Percentiles rank a stretch among this genome's conserved stretches.
Conservation (phyloP, 2,888 invertebrate genomes). For the Eutolmus rufibarbis region DNA sequence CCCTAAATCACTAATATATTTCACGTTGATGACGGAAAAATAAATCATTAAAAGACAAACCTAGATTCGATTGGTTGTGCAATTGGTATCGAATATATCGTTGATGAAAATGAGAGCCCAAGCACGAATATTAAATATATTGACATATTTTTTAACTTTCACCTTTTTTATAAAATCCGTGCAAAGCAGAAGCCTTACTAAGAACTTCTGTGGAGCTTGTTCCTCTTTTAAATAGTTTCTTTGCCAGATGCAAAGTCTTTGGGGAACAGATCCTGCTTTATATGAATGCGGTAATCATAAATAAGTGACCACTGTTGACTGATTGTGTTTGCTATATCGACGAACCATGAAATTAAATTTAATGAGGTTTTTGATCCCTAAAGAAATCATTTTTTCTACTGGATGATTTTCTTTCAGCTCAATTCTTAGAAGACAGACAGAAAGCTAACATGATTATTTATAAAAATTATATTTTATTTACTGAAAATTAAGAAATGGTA, state of each 20-base stretch:
- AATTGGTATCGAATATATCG: not conserved
- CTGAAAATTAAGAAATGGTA: too few species aligned
- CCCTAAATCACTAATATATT: not conserved
- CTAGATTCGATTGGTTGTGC: not conserved
- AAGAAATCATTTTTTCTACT: slow-evolving; percentile 42
- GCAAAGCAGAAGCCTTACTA: not conserved
- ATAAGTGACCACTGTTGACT: not conserved
- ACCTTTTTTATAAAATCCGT: not conserved
- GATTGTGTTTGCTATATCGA: not conserved
- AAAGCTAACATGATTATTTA: not conserved
- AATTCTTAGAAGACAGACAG: not conserved
- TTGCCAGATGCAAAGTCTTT: not conserved
- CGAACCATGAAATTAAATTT: slow-evolving; percentile 32
- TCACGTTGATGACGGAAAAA: not conserved
- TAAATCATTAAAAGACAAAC: not conserved
- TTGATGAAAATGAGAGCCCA: not conserved
- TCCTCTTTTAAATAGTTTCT: slow-evolving; percentile 12
- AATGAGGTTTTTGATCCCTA: slow-evolving; percentile 28
- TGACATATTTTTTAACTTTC: not conserved
- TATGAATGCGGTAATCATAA: not conserved
- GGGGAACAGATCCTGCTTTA: not conserved
- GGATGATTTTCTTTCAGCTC: not conserved
- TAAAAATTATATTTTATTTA: too few species aligned
- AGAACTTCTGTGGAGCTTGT: not conserved
- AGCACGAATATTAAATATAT: slow-evolving; percentile 8